phyloP scores from a whole-genome alignment of 2,797 vertebrate genomes.

The Rhadinocentrus ornatus region DNA sequence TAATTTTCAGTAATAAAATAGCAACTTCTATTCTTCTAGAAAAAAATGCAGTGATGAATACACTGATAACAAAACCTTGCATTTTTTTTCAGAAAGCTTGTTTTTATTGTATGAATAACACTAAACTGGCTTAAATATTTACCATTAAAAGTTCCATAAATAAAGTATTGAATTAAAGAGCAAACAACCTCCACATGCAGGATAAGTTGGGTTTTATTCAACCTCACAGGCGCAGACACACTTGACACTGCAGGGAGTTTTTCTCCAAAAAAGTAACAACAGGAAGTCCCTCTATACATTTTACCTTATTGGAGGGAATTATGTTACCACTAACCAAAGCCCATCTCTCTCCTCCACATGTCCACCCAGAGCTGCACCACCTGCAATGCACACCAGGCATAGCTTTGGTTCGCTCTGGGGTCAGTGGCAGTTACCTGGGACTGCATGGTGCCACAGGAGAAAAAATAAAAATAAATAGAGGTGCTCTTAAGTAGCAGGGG shows the following conservation, averaged over 20 bases:
- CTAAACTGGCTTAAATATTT: constrained; percentile 2
- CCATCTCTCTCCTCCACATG: constrained; percentile 42
- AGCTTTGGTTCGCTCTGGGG: constrained; percentile 65
- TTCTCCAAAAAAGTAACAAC: background rate
- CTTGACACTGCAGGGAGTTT: constrained; percentile 6
- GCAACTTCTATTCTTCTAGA: background rate
- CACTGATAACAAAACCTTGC: too few relatives aligned
- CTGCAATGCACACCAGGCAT: constrained; percentile 64
- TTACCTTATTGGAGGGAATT: constrained; percentile 58
- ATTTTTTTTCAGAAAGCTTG: too few relatives aligned
- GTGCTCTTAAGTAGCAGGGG: constrained; percentile 66
- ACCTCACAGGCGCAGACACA: constrained; percentile 3
- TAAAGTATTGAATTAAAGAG: constrained; percentile 5
- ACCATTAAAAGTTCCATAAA: background rate
- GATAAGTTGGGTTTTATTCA: constrained; percentile 18
- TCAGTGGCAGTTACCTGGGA: constrained; percentile 72
- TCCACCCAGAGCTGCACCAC: constrained; percentile 61
- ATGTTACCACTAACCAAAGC: constrained; percentile 46
- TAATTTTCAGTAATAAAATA: too few relatives aligned
- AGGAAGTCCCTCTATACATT: constrained; percentile 44
- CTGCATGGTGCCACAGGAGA: constrained; percentile 66
- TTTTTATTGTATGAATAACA: background rate
- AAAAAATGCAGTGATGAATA: background rate
- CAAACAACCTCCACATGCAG: constrained; percentile 12
- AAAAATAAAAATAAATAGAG: constrained; percentile 81